These are phyloP conservation scores for Hypocryptadius cinnamomeus DNA, from an alignment of 2,113 vertebrate genomes.

Conservation along the genomic window DNA sequence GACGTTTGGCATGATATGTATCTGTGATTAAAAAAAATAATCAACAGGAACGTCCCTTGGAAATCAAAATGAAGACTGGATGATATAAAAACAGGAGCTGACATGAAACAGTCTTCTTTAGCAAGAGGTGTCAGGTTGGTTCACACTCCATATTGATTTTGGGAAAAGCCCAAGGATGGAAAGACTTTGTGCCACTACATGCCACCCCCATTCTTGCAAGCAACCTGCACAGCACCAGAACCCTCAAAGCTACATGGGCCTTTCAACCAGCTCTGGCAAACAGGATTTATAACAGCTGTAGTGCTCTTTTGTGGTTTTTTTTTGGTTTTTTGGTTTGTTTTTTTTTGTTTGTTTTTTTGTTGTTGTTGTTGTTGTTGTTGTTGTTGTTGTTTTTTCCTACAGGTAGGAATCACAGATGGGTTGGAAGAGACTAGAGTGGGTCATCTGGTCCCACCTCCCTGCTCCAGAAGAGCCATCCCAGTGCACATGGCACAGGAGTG, in stretches of 20 bases:
- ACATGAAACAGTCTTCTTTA: not conserved
- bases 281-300: not conserved
- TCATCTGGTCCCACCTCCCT: not conserved
- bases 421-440: not conserved
- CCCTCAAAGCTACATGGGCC: not conserved
- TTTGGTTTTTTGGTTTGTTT: too few relatives aligned
- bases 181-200: not conserved
- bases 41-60: not conserved
- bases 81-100: not conserved
- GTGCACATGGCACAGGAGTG: not conserved
- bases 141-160: not conserved
- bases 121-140: not conserved
- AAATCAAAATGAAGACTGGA: not conserved
- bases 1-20: not conserved
- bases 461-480: not conserved
- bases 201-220: not conserved
- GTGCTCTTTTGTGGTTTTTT: not conserved
- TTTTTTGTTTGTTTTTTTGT: too few relatives aligned
- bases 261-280: not conserved
- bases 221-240: not conserved
- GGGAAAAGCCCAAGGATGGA: not conserved
- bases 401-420: not conserved
- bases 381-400: not conserved
- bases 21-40: not conserved
- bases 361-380: too few relatives aligned